Percentiles rank a stretch among this genome's conserved stretches.
phyloP scores from a whole-genome alignment of 37 sponge, comb jelly and placozoan genomes.

The Agelas oroides region DNA sequence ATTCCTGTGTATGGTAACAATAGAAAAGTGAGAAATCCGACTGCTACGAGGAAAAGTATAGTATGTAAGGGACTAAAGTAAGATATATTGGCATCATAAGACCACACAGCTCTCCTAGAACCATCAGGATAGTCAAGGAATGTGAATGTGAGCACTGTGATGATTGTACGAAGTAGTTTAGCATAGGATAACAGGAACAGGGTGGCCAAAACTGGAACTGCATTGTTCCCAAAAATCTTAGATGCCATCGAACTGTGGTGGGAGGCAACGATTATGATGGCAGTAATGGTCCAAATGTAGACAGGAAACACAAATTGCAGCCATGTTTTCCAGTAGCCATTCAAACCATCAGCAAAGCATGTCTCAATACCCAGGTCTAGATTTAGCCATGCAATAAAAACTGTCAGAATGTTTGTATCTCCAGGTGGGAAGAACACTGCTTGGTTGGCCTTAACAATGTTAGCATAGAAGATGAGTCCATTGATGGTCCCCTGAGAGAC shows the following conservation, averaged over 20 bases:
- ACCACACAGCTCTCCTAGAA: background rate
- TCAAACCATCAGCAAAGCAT: conserved; percentile 33
- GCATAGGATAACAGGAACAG: conserved; percentile 6
- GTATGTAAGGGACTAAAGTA: conserved; percentile 3
- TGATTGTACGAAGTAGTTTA: conserved; percentile 6
- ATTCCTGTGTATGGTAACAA: conserved; percentile 5
- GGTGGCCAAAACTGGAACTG: conserved; percentile 3
- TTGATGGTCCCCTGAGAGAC: conserved; percentile 3
- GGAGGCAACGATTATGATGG: background rate
- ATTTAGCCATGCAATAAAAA: conserved; percentile 36
- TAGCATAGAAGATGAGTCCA: conserved; percentile 15
- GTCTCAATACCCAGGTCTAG: conserved; percentile 44
- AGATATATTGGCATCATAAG: conserved; percentile 20
- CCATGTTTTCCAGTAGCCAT: conserved; percentile 26
- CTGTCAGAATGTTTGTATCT: background rate
- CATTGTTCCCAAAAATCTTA: background rate
- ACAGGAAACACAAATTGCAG: conserved; percentile 34
- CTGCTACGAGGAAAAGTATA: background rate
- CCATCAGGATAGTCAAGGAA: background rate
- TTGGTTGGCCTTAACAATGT: background rate
- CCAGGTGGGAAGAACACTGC: background rate
- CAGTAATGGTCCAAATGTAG: conserved; percentile 9
- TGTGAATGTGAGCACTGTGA: background rate
- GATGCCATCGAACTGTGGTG: background rate
- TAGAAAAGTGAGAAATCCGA: background rate